Evolutionary conservation across 1,140 invertebrate species (phyloP).

Genomic region (Diprion similis): DNA sequence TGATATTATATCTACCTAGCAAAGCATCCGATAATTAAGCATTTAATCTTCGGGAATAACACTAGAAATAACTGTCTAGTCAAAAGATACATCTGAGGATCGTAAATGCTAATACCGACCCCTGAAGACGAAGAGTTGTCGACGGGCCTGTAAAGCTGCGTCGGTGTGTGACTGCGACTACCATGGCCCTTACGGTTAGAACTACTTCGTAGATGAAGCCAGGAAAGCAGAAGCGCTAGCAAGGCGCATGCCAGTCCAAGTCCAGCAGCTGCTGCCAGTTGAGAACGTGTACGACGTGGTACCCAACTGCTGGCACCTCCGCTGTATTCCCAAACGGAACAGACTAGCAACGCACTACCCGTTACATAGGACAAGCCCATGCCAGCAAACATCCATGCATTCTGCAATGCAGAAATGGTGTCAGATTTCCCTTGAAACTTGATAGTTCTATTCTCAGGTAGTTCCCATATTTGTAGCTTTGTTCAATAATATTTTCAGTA

Average conservation of each 20-base stretch:
- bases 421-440: neutral
- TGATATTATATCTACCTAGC: neutral
- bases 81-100: neutral
- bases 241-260: constrained; percentile 54
- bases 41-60: constrained; percentile 4
- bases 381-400: constrained; percentile 58
- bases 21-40: constrained; percentile 14
- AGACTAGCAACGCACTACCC: constrained; percentile 52
- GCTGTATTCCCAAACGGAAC: constrained; percentile 56
- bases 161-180: constrained; percentile 46
- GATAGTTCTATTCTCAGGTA: neutral
- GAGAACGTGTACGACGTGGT: constrained; percentile 54
- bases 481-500: neutral
- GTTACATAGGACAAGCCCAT: constrained; percentile 55
- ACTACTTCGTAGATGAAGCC: constrained; percentile 50
- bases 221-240: constrained; percentile 54
- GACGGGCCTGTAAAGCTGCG: constrained; percentile 58
- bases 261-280: constrained; percentile 52
- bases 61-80: neutral
- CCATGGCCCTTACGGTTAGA: constrained; percentile 45
- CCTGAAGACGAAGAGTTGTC: constrained; percentile 58
- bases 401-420: constrained; percentile 41
- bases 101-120: constrained; percentile 36
- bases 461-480: neutral
- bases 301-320: constrained; percentile 57